These are phyloP conservation scores for Babylonia areolata DNA, from an alignment of 1,140 invertebrate species.

Conservation along the genomic window DNA sequence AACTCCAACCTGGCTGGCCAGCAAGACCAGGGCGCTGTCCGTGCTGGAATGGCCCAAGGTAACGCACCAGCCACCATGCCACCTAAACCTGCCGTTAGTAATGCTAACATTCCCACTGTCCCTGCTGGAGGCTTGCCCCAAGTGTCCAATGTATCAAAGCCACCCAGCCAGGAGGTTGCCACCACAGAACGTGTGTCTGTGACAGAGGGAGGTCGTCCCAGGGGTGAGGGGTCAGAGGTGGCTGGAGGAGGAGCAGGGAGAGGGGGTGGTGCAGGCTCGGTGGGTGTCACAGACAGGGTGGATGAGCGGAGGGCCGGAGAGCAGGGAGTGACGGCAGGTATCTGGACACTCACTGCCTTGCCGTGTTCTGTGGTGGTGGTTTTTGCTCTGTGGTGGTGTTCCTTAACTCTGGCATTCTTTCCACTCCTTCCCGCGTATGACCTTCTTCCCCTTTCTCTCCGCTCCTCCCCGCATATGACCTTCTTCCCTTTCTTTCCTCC, in stretches of 20 bases:
- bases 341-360: background rate
- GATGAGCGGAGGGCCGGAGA: background rate
- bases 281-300: background rate
- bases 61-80: background rate
- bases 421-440: too few species aligned
- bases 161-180: background rate
- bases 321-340: background rate
- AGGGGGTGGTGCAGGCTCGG: background rate
- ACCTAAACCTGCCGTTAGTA: background rate
- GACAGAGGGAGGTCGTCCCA: background rate
- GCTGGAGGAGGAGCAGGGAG: background rate
- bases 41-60: background rate
- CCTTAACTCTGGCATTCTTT: too few species aligned
- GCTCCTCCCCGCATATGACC: too few species aligned
- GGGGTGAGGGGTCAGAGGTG: too few species aligned
- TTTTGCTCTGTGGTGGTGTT: too few species aligned
- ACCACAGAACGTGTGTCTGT: too few species aligned
- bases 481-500: too few species aligned
- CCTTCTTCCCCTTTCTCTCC: too few species aligned
- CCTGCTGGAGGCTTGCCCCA: background rate
- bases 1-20: background rate
- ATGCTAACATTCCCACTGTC: background rate
- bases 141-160: background rate
- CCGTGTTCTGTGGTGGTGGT: too few species aligned
- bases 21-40: background rate